A percentile compares a stretch with the other conserved stretches of the same genome.
These are phyloP conservation scores for Vidua chalybeata DNA, from an alignment of 2,113 vertebrate species.

Conservation along the genomic window DNA sequence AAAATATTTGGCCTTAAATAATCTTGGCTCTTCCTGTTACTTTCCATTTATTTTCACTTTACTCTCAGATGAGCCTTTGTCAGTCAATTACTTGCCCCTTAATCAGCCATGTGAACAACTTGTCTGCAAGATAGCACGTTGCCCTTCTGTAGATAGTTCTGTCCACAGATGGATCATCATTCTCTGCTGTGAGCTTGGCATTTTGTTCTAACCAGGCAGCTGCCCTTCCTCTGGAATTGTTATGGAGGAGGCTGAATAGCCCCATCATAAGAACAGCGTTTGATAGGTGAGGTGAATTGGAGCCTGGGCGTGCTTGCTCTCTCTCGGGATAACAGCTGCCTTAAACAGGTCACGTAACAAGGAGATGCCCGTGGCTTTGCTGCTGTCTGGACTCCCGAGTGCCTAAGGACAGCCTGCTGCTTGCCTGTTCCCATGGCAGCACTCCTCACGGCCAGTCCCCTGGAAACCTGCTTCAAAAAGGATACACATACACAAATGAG, in stretches of 20 bases:
- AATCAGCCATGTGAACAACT: neutral
- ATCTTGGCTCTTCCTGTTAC: neutral
- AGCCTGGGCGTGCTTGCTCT: neutral
- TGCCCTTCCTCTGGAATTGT: neutral
- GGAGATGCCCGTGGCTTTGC: neutral
- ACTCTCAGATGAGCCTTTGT: neutral
- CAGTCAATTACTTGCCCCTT: neutral
- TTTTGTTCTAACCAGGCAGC: neutral
- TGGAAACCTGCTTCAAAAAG: neutral
- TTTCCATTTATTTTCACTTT: neutral
- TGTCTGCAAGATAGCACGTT: rapidly evolving
- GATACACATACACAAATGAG: neutral
- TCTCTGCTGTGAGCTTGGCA: neutral
- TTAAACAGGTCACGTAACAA: neutral
- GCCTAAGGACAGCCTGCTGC: neutral
- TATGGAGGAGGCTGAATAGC: neutral
- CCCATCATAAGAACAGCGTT: neutral
- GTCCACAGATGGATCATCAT: no score
- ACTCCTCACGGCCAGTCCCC: neutral
- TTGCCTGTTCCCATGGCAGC: neutral
- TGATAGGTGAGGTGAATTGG: neutral
- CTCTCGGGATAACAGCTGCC: neutral
- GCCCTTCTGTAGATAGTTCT: neutral
- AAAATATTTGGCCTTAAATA: neutral
- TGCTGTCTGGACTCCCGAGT: neutral